Evolutionary conservation across 2,113 vertebrate species (phyloP).

Genomic region (Clarias gariepinus): DNA sequence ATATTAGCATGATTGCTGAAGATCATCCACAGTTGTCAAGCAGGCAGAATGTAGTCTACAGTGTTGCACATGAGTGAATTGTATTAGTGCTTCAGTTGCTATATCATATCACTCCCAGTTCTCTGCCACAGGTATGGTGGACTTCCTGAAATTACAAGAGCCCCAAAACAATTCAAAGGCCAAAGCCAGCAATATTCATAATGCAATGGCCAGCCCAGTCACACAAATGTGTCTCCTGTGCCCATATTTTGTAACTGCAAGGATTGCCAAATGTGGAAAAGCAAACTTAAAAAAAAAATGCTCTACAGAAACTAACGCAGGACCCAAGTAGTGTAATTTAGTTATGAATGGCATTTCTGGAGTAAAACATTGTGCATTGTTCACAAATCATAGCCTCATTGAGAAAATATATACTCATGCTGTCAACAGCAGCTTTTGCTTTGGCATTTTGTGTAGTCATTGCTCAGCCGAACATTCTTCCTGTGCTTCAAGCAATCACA

Average conservation of each 20-base stretch:
- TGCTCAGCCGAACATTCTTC: not conserved
- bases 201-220: not conserved
- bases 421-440: not conserved
- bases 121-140: conserved; percentile 42
- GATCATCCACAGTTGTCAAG: conserved; percentile 2
- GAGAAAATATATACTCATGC: not conserved
- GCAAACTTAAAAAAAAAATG: not conserved
- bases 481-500: not conserved
- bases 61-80: conserved; percentile 42
- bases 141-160: not conserved
- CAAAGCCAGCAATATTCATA: not conserved
- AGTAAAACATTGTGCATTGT: not conserved
- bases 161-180: not conserved
- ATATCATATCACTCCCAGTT: conserved; percentile 47
- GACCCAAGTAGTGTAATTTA: not conserved
- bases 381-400: too few relatives aligned
- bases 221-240: not conserved
- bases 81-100: conserved; percentile 57
- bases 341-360: not conserved
- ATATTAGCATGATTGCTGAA: not conserved
- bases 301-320: not conserved
- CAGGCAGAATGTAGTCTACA: conserved; percentile 11
- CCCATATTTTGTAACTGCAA: not conserved
- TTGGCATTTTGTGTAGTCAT: not conserved
- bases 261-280: not conserved